Base-by-base conservation (phyloP, 2,888 invertebrate genomes). In the Alentia gelatinosa region DNA sequence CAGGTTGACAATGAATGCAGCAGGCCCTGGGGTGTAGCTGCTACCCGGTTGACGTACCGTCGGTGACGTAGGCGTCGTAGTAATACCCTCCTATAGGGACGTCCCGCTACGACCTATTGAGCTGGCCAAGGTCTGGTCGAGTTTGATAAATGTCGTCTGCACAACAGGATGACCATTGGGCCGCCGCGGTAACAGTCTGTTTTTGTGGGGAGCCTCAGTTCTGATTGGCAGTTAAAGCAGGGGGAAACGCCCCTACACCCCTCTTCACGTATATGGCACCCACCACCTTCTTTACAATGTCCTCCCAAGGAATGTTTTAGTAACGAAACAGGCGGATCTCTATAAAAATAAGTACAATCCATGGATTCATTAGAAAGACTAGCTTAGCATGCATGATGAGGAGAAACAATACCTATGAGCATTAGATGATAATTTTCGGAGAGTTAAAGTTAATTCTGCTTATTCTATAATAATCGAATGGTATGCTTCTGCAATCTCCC, bases 171-270 rank as follows among this genome's bases (percentile, higher is more conserved):
- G 79, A 79, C 79, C 79, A 79, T 35, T 35, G 35, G 68, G 26
- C 68, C 68, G n/a, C 23, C 5, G 63, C 37, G 4, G 1, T n/a
- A 35, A 37, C 35, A 79, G 37, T 37, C 9, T 75, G 9, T 79
- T 79, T 79, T 35, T 79, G 79, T 79, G n/a, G 1, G 9, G 39
- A 39, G 12, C 12, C 79, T 19, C 23, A 5, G 15, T 5, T 35
- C 79, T 79, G 37, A 79, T 79, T 79, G 79, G 79, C 79, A 79
- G 37, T 7, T 79, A 79, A 79, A 79, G 68, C 68, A n/a, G 68
- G n/a, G 12, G 56, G 56, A 19, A 47, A 47, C 47, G 47, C 47
- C 47, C 47, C 47, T 7, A 47, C 47, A 19, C n/a, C 9, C 47
- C 47, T 47, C 9, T 7, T 47, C 7, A 47, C 47, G 47, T 47